phyloP scores from a whole-genome alignment of 2,113 vertebrate species.

The Serinus canaria region DNA sequence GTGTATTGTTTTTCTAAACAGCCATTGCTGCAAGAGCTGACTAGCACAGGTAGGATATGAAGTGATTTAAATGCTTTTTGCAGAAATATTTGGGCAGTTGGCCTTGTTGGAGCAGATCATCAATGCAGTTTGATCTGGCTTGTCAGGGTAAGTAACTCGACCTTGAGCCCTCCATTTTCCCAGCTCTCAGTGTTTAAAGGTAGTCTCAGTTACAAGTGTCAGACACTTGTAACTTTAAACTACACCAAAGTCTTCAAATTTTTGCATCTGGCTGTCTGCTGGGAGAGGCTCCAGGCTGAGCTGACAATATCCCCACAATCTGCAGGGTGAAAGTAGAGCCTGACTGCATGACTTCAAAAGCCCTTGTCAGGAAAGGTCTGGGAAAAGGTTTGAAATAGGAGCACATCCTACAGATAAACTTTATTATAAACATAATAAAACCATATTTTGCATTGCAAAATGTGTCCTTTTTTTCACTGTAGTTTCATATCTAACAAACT shows the following conservation, averaged over 20 bases:
- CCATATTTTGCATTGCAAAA: neutral
- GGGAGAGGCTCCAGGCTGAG: neutral
- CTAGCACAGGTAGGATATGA: neutral
- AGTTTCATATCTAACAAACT: neutral
- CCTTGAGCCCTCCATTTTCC: neutral
- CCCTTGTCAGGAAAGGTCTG: neutral
- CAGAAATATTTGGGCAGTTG: neutral
- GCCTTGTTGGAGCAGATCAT: neutral
- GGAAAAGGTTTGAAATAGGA: neutral
- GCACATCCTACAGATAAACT: neutral
- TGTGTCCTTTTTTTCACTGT: neutral
- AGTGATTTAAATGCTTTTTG: neutral
- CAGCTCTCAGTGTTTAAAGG: neutral
- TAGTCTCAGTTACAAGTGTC: too few species aligned
- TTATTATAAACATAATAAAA: neutral
- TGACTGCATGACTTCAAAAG: neutral
- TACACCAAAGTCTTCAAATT: neutral
- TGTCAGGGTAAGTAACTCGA: neutral
- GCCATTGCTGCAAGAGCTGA: neutral
- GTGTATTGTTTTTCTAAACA: fast-evolving
- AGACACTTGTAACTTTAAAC: neutral
- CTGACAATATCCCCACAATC: neutral
- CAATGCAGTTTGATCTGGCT: neutral
- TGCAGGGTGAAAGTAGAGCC: neutral
- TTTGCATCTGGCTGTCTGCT: neutral